Conservation (phyloP, 1,140 invertebrate species). For the Penaeus chinensis region DNA sequence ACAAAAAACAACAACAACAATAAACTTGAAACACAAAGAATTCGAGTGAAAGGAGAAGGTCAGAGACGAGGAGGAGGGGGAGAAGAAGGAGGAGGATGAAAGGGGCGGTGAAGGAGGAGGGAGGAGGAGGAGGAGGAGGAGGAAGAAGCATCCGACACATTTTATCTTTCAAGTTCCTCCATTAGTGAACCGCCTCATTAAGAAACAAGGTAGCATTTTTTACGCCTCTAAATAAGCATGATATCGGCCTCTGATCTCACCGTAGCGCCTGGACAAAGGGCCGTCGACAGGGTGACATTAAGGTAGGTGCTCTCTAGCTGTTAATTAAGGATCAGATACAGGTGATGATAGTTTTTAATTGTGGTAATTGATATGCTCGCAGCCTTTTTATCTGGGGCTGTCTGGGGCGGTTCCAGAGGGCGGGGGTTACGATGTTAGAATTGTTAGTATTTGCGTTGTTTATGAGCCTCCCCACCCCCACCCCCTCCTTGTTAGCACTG, state of each 20-base stretch:
- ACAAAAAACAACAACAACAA: too few species aligned
- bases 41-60: too few species aligned
- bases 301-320: constrained; percentile 52
- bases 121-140: neutral
- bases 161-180: constrained; percentile 38
- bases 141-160: constrained; percentile 9
- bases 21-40: too few species aligned
- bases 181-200: constrained; percentile 57
- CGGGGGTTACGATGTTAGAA: too few species aligned
- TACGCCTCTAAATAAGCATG: constrained; percentile 48
- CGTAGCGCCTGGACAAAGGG: constrained; percentile 52
- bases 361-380: constrained; percentile 50
- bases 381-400: too few species aligned
- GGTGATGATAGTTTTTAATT: constrained; percentile 52
- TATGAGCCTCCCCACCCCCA: too few species aligned
- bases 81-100: neutral
- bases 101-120: neutral
- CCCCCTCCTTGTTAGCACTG: too few species aligned
- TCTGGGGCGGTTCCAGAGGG: too few species aligned
- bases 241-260: constrained; percentile 51
- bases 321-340: constrained; percentile 59
- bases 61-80: too few species aligned
- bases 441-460: too few species aligned
- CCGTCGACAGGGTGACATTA: constrained; percentile 54
- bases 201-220: constrained; percentile 39